A percentile compares a stretch with the other conserved stretches of the same genome.
phyloP scores from a whole-genome alignment of 1,140 invertebrate genomes.

The Chelonus insularis region DNA sequence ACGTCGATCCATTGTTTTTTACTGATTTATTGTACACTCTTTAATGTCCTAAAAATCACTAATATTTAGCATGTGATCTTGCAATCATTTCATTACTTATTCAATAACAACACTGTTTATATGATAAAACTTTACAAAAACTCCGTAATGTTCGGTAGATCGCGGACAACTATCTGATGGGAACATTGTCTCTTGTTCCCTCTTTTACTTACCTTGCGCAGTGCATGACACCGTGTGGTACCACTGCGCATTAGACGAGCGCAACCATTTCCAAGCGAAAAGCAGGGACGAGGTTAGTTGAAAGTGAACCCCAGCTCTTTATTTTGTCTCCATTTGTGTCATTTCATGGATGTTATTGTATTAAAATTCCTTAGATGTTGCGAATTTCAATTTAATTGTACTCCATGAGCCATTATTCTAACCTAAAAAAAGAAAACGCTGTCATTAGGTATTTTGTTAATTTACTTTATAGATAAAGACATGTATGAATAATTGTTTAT shows the following conservation, averaged over 20 bases:
- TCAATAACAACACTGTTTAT: background rate
- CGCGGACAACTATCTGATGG: slow-evolving; percentile 29
- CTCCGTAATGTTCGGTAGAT: slow-evolving; percentile 24
- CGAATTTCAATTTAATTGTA: too few species aligned
- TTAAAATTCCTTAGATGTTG: too few species aligned
- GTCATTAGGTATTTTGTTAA: too few species aligned
- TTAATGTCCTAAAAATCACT: background rate
- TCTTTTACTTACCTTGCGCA: background rate
- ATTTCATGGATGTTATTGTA: too few species aligned
- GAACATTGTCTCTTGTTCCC: background rate
- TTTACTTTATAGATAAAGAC: too few species aligned
- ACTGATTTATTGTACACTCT: background rate
- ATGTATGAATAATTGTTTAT: too few species aligned
- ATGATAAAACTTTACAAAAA: background rate
- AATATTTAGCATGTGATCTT: background rate
- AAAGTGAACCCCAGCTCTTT: too few species aligned
- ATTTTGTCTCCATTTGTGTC: too few species aligned
- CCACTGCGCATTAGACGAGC: background rate
- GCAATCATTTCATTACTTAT: background rate
- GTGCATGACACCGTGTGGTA: background rate
- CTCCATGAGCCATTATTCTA: too few species aligned
- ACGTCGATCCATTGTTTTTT: background rate
- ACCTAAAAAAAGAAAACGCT: too few species aligned
- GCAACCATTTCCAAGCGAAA: background rate
- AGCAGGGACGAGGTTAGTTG: too few species aligned